phyloP scores from a whole-genome alignment of 2,888 invertebrate species.

The Gasteruption jaculator region DNA sequence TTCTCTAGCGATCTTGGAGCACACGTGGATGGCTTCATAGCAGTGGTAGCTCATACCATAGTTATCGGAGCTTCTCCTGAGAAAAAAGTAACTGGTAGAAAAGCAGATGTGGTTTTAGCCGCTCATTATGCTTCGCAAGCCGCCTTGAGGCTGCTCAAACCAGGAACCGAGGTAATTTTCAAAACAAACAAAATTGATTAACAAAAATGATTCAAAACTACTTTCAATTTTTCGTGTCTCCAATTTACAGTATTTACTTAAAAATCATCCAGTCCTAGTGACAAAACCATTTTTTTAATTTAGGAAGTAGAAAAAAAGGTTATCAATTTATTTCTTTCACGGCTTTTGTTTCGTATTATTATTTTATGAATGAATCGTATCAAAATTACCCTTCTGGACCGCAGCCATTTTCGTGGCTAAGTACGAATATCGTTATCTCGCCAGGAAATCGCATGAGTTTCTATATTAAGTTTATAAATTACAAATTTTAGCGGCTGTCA shows the following conservation, averaged over 20 bases:
- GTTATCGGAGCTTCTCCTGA: conserved; percentile 76
- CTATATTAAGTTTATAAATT: too few relatives aligned
- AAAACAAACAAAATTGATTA: too few relatives aligned
- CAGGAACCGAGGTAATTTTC: conserved; percentile 74
- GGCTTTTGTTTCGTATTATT: conserved; percentile 8
- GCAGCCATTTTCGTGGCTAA: too few relatives aligned
- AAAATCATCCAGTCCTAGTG: too few relatives aligned
- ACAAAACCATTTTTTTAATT: not conserved
- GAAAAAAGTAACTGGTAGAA: conserved; percentile 76
- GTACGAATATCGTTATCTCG: too few relatives aligned
- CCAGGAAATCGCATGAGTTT: too few relatives aligned
- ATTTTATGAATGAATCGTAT: too few relatives aligned
- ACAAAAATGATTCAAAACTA: too few relatives aligned
- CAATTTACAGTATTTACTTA: too few relatives aligned
- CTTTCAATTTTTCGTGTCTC: too few relatives aligned
- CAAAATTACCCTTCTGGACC: too few relatives aligned
- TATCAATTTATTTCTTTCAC: conserved; percentile 12
- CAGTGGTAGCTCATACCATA: conserved; percentile 95
- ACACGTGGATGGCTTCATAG: conserved; percentile 98
- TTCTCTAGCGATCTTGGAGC: conserved; percentile 86
- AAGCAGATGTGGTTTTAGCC: conserved; percentile 92
- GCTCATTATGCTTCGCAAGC: conserved; percentile 95
- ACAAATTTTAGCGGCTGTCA: too few relatives aligned
- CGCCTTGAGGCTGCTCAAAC: conserved; percentile 86
- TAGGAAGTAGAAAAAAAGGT: conserved; percentile 1